These are phyloP conservation scores for Amyelois transitella DNA, from an alignment of 1,140 invertebrate genomes.

Conservation along the genomic window DNA sequence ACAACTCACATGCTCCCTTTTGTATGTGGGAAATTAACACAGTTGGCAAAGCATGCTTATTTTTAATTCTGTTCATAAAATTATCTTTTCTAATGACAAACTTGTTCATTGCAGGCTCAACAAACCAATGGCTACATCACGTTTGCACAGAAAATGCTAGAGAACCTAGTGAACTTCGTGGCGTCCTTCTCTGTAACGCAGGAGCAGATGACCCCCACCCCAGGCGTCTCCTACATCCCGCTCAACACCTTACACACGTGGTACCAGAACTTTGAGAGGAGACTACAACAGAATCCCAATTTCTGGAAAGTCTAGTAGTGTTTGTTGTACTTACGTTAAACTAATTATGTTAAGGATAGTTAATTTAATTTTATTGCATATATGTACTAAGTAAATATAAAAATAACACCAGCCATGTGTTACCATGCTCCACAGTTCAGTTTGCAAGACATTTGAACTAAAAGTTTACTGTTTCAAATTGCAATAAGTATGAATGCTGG, in stretches of 20 bases:
- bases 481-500: too few species aligned
- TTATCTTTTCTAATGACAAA: not conserved
- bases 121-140: constrained; percentile 82
- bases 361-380: too few species aligned
- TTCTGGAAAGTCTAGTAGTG: constrained; percentile 87
- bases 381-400: too few species aligned
- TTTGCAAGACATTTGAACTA: too few species aligned
- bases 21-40: too few species aligned
- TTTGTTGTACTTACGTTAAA: not conserved
- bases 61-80: not conserved
- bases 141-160: constrained; percentile 94
- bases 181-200: constrained; percentile 91
- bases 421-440: too few species aligned
- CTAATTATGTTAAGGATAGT: not conserved
- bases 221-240: constrained; percentile 90
- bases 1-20: too few species aligned
- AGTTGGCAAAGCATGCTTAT: too few species aligned
- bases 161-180: constrained; percentile 94
- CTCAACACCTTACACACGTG: constrained; percentile 91
- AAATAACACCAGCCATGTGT: too few species aligned
- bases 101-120: constrained; percentile 65
- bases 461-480: too few species aligned
- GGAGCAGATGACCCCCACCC: constrained; percentile 85
- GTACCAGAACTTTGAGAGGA: constrained; percentile 94
- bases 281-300: constrained; percentile 93